Percentiles rank a stretch among this genome's conserved stretches.
Conservation (phyloP, 2,888 invertebrate species). For the Linyphia triangularis region DNA sequence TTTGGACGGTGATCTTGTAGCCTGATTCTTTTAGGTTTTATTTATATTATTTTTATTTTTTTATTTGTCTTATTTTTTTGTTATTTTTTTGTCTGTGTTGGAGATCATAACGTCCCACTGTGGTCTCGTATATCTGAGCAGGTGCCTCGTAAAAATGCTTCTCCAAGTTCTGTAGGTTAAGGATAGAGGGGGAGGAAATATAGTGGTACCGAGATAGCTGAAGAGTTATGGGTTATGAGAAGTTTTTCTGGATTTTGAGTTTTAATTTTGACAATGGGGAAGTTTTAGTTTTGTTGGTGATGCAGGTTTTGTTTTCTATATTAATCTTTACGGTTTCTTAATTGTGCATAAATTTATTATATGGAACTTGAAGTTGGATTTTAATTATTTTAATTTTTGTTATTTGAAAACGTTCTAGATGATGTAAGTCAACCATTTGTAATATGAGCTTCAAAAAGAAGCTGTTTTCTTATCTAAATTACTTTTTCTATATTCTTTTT, state of each 20-base stretch:
- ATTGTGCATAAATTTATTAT: too few relatives aligned
- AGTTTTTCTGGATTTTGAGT: background rate
- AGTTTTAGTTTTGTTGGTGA: too few relatives aligned
- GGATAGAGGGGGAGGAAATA: background rate
- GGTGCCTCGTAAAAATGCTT: conserved; percentile 55
- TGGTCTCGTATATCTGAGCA: conserved; percentile 49
- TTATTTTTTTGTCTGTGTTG: background rate
- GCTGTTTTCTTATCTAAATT: too few relatives aligned
- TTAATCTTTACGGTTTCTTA: background rate
- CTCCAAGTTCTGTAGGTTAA: conserved; percentile 1
- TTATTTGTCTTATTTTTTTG: background rate
- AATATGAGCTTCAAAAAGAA: too few relatives aligned
- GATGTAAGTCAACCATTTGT: too few relatives aligned
- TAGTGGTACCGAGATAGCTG: background rate
- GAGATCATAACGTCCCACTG: conserved; percentile 60
- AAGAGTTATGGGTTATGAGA: background rate
- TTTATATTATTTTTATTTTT: too few relatives aligned
- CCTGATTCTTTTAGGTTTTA: background rate
- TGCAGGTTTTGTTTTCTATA: background rate
- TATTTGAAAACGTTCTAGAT: too few relatives aligned
- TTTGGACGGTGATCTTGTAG: conserved; percentile 5
- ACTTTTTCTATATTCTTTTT: too few relatives aligned
- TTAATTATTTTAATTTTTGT: too few relatives aligned
- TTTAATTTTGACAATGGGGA: background rate
- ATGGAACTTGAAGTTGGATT: too few relatives aligned